A percentile compares a stretch with the other conserved stretches of the same genome.
Evolutionary conservation across 2,113 vertebrate genomes (phyloP).

Genomic region (Hymenochirus boettgeri): DNA sequence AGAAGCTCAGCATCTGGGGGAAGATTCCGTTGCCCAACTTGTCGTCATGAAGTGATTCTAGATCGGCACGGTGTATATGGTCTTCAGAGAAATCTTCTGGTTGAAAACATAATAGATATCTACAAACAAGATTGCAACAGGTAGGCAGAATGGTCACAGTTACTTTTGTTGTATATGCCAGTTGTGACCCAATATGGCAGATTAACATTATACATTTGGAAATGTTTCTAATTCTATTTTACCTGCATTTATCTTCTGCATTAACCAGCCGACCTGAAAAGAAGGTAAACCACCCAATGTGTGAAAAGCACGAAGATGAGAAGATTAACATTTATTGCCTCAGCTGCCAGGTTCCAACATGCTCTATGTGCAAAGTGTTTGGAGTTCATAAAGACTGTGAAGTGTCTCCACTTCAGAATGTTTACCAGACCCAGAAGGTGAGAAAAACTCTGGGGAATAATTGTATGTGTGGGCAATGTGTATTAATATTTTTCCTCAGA

Average conservation of each 20-base stretch:
- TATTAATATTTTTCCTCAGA: too few relatives aligned
- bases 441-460: rapidly evolving
- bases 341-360: conserved; percentile 85
- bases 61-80: conserved; percentile 94
- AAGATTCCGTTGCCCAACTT: conserved; percentile 88
- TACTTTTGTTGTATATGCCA: not conserved
- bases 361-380: conserved; percentile 96
- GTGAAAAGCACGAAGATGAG: conserved; percentile 91
- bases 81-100: conserved; percentile 89
- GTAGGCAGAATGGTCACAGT: conserved; percentile 43
- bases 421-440: conserved; percentile 84
- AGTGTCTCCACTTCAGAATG: conserved; percentile 76
- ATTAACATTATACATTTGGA: too few relatives aligned
- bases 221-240: too few relatives aligned
- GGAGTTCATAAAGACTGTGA: conserved; percentile 91
- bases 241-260: too few relatives aligned
- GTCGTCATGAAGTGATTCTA: conserved; percentile 92
- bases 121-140: conserved; percentile 85
- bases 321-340: conserved; percentile 95
- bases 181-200: too few relatives aligned
- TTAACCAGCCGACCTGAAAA: conserved; percentile 68
- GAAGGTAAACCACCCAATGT: conserved; percentile 80
- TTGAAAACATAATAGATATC: conserved; percentile 96
- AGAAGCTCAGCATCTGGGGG: conserved; percentile 65
- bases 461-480: too few relatives aligned